A percentile compares a stretch with the other conserved stretches of the same genome.
Conservation (phyloP, 2,113 vertebrate genomes). For the Pseudorasbora parva region DNA sequence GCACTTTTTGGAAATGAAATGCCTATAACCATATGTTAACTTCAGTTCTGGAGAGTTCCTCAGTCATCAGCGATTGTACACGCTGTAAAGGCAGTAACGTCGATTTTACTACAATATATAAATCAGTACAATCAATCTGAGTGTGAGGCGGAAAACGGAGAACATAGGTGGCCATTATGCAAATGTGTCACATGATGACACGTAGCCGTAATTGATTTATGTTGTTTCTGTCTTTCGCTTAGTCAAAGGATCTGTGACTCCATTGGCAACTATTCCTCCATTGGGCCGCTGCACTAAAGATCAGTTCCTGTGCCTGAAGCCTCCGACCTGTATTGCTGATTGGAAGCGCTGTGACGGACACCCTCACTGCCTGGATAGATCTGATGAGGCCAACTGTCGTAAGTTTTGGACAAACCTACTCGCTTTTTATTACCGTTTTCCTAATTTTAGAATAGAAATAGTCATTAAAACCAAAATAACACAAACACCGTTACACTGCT, state of each 20-base stretch:
- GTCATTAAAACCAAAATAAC: neutral
- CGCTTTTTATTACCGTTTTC: neutral
- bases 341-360: conserved; percentile 90
- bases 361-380: conserved; percentile 86
- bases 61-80: no score
- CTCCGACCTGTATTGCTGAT: conserved; percentile 86
- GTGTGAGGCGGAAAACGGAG: no score
- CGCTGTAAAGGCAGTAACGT: no score
- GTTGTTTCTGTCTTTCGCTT: neutral
- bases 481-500: neutral
- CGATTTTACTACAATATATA: no score
- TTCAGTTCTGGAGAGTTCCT: no score
- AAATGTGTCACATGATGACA: no score
- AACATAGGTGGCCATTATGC: no score
- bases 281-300: conserved; percentile 79
- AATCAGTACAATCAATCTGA: no score
- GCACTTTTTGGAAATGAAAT: no score
- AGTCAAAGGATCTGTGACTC: conserved; percentile 67
- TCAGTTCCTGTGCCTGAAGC: conserved; percentile 86
- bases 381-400: conserved; percentile 90
- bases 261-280: conserved; percentile 65
- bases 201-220: no score
- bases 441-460: no score
- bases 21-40: no score
- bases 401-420: conserved; percentile 61